Percentiles rank a stretch among this genome's conserved stretches.
phyloP scores from a whole-genome alignment of 1,140 invertebrate species.

The Hylaeus volcanicus region DNA sequence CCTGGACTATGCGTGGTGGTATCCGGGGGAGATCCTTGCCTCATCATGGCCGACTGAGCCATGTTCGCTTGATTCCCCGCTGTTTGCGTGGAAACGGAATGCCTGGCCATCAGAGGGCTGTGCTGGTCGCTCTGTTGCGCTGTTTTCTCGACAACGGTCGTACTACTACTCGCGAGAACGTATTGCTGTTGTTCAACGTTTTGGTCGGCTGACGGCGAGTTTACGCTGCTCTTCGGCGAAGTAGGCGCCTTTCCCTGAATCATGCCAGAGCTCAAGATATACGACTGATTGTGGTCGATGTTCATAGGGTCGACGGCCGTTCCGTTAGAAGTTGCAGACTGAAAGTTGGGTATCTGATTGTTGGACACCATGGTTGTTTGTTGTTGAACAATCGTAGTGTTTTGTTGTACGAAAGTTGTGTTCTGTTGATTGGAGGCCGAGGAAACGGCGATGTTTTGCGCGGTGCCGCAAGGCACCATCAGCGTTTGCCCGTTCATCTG shows the following conservation, averaged over 20 bases:
- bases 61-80: conserved; percentile 83
- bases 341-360: conserved; percentile 82
- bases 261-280: conserved; percentile 75
- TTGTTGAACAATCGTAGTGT: conserved; percentile 85
- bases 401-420: conserved; percentile 87
- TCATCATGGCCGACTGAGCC: conserved; percentile 82
- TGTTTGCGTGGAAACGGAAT: conserved; percentile 89
- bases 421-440: conserved; percentile 85
- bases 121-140: conserved; percentile 67
- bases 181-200: conserved; percentile 78
- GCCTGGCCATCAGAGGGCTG: conserved; percentile 79
- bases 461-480: conserved; percentile 88
- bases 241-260: conserved; percentile 74
- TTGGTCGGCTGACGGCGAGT: conserved; percentile 76
- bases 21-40: conserved; percentile 85
- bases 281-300: conserved; percentile 80
- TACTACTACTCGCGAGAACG: conserved; percentile 72
- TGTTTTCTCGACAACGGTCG: conserved; percentile 71
- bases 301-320: conserved; percentile 78
- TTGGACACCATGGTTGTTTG: conserved; percentile 87
- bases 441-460: conserved; percentile 82
- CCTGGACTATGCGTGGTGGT: conserved; percentile 90
- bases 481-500: conserved; percentile 88
- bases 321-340: conserved; percentile 65
- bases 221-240: conserved; percentile 71